These are phyloP conservation scores for Lottia gigantea DNA, from an alignment of 2,888 invertebrate species.

Conservation along the genomic window DNA sequence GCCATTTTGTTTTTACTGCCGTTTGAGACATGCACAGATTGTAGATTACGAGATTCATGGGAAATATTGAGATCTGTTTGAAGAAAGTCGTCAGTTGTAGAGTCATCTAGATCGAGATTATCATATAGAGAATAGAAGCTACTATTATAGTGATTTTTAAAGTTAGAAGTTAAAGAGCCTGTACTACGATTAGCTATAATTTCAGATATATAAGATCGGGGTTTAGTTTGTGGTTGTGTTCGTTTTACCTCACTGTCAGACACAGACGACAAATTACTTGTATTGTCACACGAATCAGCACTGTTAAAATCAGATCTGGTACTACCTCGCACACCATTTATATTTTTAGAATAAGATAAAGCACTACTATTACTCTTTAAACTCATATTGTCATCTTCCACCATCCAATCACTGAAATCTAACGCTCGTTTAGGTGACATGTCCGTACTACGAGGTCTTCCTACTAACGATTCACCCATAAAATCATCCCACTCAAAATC, in stretches of 20 bases:
- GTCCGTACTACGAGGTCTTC: constrained; percentile 41
- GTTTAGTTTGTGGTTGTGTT: constrained; percentile 9
- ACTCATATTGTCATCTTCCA: constrained; percentile 29
- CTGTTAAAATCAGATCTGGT: constrained; percentile 13
- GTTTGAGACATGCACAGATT: not conserved
- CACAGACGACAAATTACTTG: constrained; percentile 11
- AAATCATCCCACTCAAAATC: constrained; percentile 58
- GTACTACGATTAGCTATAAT: constrained; percentile 20
- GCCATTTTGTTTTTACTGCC: not conserved
- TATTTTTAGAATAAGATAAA: constrained; percentile 13
- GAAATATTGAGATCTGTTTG: constrained; percentile 12
- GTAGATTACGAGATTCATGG: constrained; percentile 1
- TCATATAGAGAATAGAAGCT: constrained; percentile 22
- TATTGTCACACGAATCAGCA: constrained; percentile 8
- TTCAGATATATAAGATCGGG: constrained; percentile 17
- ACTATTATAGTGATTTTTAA: constrained; percentile 7
- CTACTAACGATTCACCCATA: constrained; percentile 52
- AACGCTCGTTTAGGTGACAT: constrained; percentile 29
- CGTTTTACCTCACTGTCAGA: constrained; percentile 26
- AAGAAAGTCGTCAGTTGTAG: constrained; percentile 1
- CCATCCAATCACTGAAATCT: constrained; percentile 33
- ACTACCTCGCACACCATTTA: not conserved
- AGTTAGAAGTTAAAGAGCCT: constrained; percentile 16
- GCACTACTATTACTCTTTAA: constrained; percentile 25
- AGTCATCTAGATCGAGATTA: constrained; percentile 15